Conservation (phyloP, 2,888 invertebrate genomes). For the Heliconius sara region DNA sequence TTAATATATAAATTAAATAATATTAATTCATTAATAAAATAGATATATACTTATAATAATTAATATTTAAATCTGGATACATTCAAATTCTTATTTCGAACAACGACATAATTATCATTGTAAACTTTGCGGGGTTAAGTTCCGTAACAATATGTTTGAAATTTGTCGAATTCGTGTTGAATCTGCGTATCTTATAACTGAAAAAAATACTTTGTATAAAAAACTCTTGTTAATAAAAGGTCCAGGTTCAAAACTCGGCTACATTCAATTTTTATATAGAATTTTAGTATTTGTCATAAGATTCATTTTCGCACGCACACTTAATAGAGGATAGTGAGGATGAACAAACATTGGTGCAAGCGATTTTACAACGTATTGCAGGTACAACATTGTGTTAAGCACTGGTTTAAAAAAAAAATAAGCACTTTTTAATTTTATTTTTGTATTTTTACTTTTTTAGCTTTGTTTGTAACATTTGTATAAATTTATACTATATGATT, state of each 20-base stretch:
- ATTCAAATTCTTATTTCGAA: too few relatives aligned
- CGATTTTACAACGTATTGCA: constrained; percentile 76
- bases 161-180: too few relatives aligned
- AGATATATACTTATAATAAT: too few relatives aligned
- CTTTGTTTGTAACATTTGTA: too few relatives aligned
- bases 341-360: constrained; percentile 69
- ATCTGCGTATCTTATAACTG: neutral
- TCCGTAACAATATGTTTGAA: too few relatives aligned
- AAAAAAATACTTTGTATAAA: too few relatives aligned
- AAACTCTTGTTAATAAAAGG: neutral
- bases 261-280: neutral
- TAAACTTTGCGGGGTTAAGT: too few relatives aligned
- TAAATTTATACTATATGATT: too few relatives aligned
- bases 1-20: too few relatives aligned
- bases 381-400: constrained; percentile 56
- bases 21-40: too few relatives aligned
- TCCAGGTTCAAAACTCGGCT: neutral
- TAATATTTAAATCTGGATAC: too few relatives aligned
- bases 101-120: too few relatives aligned
- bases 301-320: constrained; percentile 60
- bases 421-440: neutral
- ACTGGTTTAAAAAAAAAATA: neutral
- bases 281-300: constrained; percentile 42
- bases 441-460: neutral
- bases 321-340: constrained; percentile 71